Conservation (phyloP, 2,797 vertebrate genomes). For the Apodemus agrarius region DNA sequence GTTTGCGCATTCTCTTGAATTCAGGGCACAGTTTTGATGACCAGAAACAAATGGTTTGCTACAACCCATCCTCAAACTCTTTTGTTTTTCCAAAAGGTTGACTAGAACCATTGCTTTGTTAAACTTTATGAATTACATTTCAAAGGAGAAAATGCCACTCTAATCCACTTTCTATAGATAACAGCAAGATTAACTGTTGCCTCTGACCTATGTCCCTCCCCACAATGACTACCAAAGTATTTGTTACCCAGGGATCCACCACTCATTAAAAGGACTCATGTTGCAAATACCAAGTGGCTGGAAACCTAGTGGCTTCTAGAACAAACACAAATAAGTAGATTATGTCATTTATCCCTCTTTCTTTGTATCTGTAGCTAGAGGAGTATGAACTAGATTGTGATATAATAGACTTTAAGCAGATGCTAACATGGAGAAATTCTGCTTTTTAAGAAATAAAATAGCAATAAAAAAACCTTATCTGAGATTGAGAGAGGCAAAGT, state of each 20-base stretch:
- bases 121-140: conserved; percentile 76
- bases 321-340: conserved; percentile 77
- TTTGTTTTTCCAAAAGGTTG: conserved; percentile 57
- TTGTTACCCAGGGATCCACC: conserved; percentile 52
- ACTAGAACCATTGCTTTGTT: conserved; percentile 63
- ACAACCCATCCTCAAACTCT: conserved; percentile 34
- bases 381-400: conserved; percentile 44
- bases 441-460: conserved; percentile 51
- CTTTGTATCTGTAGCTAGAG: conserved; percentile 62
- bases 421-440: conserved; percentile 34
- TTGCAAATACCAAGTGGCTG: conserved; percentile 58
- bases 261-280: conserved; percentile 59
- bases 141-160: conserved; percentile 74
- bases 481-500: background rate
- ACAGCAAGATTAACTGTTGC: conserved; percentile 73
- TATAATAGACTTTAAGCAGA: conserved; percentile 58
- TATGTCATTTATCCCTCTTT: conserved; percentile 46
- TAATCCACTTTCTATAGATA: conserved; percentile 76
- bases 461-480: conserved; percentile 23
- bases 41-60: conserved; percentile 66
- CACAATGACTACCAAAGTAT: conserved; percentile 66
- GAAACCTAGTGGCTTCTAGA: conserved; percentile 72
- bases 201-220: conserved; percentile 47
- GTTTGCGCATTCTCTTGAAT: conserved; percentile 65
- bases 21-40: conserved; percentile 64